Base-by-base conservation (phyloP, 2,797 vertebrate species). In the Psittacula derbiana region DNA sequence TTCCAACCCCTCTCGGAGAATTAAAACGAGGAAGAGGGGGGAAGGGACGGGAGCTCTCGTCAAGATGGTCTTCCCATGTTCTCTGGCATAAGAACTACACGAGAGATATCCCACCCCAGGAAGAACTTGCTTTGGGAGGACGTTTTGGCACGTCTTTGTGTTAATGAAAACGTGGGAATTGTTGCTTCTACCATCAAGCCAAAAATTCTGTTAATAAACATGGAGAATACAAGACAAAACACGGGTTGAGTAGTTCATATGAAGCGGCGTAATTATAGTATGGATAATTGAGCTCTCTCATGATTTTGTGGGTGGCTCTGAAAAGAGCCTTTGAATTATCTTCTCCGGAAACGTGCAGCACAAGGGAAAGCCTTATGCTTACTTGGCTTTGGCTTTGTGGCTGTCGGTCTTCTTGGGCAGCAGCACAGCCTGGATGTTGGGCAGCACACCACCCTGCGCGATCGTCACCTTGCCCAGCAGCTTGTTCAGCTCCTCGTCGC, bases 191-290 rank as follows among this genome's bases (percentile, higher is more conserved):
- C 36, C 16, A 16, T 4, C 4, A 17, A 62, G 7, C 25, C 28
- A 78, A 86, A 88, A 83, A 55, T 25, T 20, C 4, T 33, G 11
- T 69, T 50, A 95, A 95, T 93, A 93, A 95, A 92, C 6, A 11
- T 41, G 17, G 13, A 52, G 3, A 47, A 65, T 50, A 33, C 2
- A 8, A 43, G 2, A 44, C 2, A 5, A 80, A 83, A 16, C 3
- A 19, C 1, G 27, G 4, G 3, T 73, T 23, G 43, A 92, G 50
- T 94, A 70, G 4, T 93, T 80, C 4, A 30, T 90, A 7, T 8
- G 13, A 33, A 40, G 3, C 0, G 0, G 0, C 0, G 0, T 24
- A 16, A 10, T 1, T 11, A 1, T 3, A 10, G 0, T 6, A 17
- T 0, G 0, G n/a, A 7, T 74, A 90, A 74, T 4, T 30, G 4